Evolutionary conservation across 2,113 vertebrate genomes (phyloP), one percentile per base, ranked within the genome.

Genomic region (Ginglymostoma cirratum): DNA sequence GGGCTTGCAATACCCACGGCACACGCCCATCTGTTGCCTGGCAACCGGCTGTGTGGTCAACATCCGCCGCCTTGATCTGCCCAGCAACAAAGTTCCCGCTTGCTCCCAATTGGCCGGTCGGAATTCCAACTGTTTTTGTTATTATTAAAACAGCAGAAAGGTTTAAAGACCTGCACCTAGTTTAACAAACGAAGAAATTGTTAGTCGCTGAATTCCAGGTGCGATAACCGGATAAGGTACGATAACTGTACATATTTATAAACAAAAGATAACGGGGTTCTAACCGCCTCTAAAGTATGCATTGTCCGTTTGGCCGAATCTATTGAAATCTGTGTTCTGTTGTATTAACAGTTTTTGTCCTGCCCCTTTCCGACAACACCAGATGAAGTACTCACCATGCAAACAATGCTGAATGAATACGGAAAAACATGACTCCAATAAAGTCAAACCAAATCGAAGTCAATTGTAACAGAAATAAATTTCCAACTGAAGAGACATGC

Each of bases 11-110:
- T 93, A 10, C 66, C 42, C 0, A 1, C 70, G 76, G 87, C 96
- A 95, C 96, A 96, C 78, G 96, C 76, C 65, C 69, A 45, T 24
- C n/a, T 69, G 97, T 97, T 94, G 96, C 96, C 5, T 48, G 96
- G 96, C 70, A 94, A 97, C 96, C 80, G 30, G 6, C 61, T 21
- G 89, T 27, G 52, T 34, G 69, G 85, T 69, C 38, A 78, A 95
- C 48, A 93, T 85, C 78, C 23, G 52, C 12, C 3, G 52, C 45
- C 38, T 19, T 45, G 55, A 38, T 96, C 65, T 89, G 72, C 78
- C 48, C 95, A 55, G 12, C 95, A 78, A 52, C 45, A 78, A 55
- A 80, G 65, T 15, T 94, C 61, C 90, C 65, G n/a, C 61, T 48
- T 1, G 45, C 30, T 76, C 14, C 94, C 69, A 12, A 72, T 95